Base-by-base conservation (phyloP, 2,797 vertebrate species). In the Chelon auratus region DNA sequence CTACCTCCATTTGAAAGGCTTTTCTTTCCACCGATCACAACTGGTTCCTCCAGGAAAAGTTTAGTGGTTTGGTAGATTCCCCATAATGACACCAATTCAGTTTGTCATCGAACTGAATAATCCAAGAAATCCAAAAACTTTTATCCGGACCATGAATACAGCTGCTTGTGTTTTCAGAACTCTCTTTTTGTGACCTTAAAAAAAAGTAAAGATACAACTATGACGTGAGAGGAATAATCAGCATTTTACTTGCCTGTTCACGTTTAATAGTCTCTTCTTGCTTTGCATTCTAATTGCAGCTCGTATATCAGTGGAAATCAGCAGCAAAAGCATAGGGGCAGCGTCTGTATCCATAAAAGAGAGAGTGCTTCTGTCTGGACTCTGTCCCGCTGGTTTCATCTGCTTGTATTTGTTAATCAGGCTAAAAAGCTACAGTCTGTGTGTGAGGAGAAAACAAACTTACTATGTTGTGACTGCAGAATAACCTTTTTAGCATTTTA, bases 291-390 rank as follows among this genome's bases (percentile, higher is more conserved):
- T 20, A 37, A n/a, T 42, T 26, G 13, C 24, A 61, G 40, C 43
- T 60, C 40, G 37, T n/a, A 2, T 45, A 12, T 42, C 11, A 18
- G 3, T n/a, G 45, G 22, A 8, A 15, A 47, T 30, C 36, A 55
- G 30, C 30, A 26, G 24, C 24, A 26, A 26, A 26, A 9, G 33
- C 17, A 18, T 43, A 40, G 52, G 3, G 11, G 36, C 42, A 18
- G 30, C 39, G 40, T 78, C 53, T 45, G 36, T 39, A 52, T 62
- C 57, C 10, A 20, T 26, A 18, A 72, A 20, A 10, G 8, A 13
- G 12, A 26, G n/a, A 36, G 17, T 13, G 54, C 13, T 40, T 33
- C 15, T 48, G 10, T 40, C 74, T 17, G n/a, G n/a, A 9, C 9
- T 30, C 39, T 13, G 9, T 30, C 20, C 18, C 20, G 50, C 55